Evolutionary conservation across 2,888 invertebrate genomes (phyloP).

Genomic region (Chaetogeoica ovagalla): DNA sequence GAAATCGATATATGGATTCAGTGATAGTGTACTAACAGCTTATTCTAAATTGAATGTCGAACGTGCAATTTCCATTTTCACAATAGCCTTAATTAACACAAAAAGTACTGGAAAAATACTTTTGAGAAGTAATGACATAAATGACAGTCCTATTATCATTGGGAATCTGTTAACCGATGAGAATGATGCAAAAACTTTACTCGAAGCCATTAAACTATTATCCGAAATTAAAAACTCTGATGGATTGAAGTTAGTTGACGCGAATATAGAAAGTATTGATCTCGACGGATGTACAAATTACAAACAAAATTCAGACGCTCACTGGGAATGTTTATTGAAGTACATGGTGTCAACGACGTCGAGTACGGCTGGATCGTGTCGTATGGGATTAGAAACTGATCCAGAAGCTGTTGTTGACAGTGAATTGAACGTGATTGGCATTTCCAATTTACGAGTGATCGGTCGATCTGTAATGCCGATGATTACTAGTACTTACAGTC

Average conservation of each 20-base stretch:
- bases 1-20: slow-evolving; percentile 43
- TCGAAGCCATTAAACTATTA: slow-evolving; percentile 39
- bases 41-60: slow-evolving; percentile 43
- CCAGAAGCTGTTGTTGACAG: slow-evolving; percentile 54
- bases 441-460: slow-evolving; percentile 39
- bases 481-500: slow-evolving; percentile 50
- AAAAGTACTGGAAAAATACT: slow-evolving; percentile 54
- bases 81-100: slow-evolving; percentile 52
- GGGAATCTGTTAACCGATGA: slow-evolving; percentile 53
- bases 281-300: slow-evolving; percentile 39
- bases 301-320: slow-evolving; percentile 19
- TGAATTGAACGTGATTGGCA: slow-evolving; percentile 54
- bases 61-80: slow-evolving; percentile 31
- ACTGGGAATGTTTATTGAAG: slow-evolving; percentile 55
- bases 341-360: slow-evolving; percentile 55
- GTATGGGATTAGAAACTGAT: slow-evolving; percentile 55
- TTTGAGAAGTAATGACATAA: slow-evolving; percentile 52
- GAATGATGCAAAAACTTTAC: slow-evolving; percentile 52
- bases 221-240: slow-evolving; percentile 25
- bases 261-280: slow-evolving; percentile 26
- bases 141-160: slow-evolving; percentile 53
- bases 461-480: slow-evolving; percentile 51
- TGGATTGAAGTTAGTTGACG: slow-evolving; percentile 30
- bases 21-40: slow-evolving; percentile 17
- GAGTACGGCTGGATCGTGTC: slow-evolving; percentile 55